Conservation (phyloP, 2,113 vertebrate species). For the Cavia porcellus region DNA sequence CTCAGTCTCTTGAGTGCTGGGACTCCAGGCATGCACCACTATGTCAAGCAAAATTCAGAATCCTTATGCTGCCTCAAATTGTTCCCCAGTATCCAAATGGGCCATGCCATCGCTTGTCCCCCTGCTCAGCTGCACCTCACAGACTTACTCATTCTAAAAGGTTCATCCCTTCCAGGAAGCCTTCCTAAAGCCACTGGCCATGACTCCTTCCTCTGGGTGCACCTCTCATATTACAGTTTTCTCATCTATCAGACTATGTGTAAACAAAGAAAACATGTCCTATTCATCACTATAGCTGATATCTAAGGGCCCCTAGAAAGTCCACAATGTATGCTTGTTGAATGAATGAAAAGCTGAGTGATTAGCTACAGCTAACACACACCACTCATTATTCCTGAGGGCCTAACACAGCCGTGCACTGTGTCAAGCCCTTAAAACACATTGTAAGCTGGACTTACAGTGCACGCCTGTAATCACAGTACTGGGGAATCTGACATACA, state of each 20-base stretch:
- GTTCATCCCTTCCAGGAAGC: not conserved
- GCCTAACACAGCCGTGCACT: not conserved
- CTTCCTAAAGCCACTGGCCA: not conserved
- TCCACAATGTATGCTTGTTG: not conserved
- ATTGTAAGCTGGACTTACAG: not conserved
- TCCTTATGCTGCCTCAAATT: slow-evolving; percentile 16
- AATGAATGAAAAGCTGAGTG: slow-evolving; percentile 39
- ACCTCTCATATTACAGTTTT: not conserved
- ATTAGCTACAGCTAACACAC: not conserved
- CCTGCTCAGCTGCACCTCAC: not conserved
- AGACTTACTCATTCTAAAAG: not conserved
- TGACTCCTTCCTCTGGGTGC: not conserved
- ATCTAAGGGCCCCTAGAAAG: not conserved
- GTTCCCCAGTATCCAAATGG: not conserved
- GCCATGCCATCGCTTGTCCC: not conserved
- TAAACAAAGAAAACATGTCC: not conserved
- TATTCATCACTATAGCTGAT: not conserved
- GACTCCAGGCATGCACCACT: not conserved
- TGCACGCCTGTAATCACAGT: not conserved
- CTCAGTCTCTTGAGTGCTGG: not conserved
- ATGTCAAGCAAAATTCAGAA: not conserved
- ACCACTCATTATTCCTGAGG: not conserved
- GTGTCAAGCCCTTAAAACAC: not conserved
- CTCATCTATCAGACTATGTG: not conserved
- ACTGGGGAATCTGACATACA: not conserved